A percentile compares a stretch with the other conserved stretches of the same genome.
Conservation (phyloP, 2,888 invertebrate genomes). For the Campaea margaritaria region DNA sequence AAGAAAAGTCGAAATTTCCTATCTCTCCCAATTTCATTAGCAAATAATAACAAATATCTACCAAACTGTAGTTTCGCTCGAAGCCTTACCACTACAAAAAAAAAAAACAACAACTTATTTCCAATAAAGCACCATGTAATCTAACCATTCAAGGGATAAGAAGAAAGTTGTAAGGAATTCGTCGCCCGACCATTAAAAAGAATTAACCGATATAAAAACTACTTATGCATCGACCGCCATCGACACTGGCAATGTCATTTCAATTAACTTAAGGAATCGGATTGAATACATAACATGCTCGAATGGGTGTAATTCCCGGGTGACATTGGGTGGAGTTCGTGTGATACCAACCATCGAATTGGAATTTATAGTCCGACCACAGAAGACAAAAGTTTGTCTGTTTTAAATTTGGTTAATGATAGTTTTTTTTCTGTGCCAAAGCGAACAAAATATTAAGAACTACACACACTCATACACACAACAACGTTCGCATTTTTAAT, state of each 20-base stretch:
- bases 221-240: constrained; percentile 56
- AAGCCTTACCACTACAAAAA: no score
- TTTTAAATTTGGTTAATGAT: no score
- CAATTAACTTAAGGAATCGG: constrained; percentile 66
- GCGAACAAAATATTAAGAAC: no score
- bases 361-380: no score
- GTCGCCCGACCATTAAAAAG: constrained; percentile 70
- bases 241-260: constrained; percentile 74
- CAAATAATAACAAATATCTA: no score
- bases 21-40: no score
- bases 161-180: constrained; percentile 76
- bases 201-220: constrained; percentile 68
- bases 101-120: not conserved
- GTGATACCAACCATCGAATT: not conserved
- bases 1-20: no score
- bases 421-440: no score
- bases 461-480: no score
- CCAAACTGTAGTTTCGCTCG: no score
- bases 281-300: constrained; percentile 11
- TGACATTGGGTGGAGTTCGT: not conserved
- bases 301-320: constrained; percentile 1
- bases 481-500: no score
- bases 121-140: constrained; percentile 21
- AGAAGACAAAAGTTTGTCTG: no score
- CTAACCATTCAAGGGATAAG: constrained; percentile 43